These are phyloP conservation scores for Anthopleura sola DNA, from an alignment of 64 coral and sea anemone species.

Conservation along the genomic window DNA sequence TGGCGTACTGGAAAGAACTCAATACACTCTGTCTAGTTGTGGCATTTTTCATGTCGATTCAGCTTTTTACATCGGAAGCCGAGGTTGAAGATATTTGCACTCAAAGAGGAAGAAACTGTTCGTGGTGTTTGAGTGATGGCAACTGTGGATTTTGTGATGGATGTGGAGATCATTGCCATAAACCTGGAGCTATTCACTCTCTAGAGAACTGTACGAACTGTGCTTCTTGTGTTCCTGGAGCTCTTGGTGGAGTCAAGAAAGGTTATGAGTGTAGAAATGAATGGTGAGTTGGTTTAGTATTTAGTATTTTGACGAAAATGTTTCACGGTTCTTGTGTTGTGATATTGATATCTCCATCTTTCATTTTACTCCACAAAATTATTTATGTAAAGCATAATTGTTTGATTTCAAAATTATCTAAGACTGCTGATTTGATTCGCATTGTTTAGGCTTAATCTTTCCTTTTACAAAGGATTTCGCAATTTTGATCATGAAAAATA, in stretches of 20 bases:
- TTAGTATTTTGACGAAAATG: not conserved
- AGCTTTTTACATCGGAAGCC: constrained; percentile 46
- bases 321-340: not conserved
- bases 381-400: no score
- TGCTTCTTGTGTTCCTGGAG: constrained; percentile 84
- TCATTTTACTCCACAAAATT: not conserved
- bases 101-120: constrained; percentile 81
- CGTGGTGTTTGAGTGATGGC: constrained; percentile 92
- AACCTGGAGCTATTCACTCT: constrained; percentile 79
- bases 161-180: constrained; percentile 92
- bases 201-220: constrained; percentile 96
- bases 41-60: constrained; percentile 13
- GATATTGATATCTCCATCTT: no score
- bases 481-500: no score
- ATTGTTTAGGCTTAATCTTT: no score
- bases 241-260: constrained; percentile 84
- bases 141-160: constrained; percentile 97
- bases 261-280: constrained; percentile 79
- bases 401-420: no score
- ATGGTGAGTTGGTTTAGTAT: constrained; percentile 69
- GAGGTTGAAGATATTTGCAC: constrained; percentile 45
- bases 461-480: no score
- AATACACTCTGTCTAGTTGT: constrained; percentile 22
- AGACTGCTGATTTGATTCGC: no score
- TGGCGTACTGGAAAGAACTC: constrained; percentile 10